These are phyloP conservation scores for Schizopygopsis pylzovi DNA, from an alignment of 2,797 vertebrate genomes.

Conservation along the genomic window DNA sequence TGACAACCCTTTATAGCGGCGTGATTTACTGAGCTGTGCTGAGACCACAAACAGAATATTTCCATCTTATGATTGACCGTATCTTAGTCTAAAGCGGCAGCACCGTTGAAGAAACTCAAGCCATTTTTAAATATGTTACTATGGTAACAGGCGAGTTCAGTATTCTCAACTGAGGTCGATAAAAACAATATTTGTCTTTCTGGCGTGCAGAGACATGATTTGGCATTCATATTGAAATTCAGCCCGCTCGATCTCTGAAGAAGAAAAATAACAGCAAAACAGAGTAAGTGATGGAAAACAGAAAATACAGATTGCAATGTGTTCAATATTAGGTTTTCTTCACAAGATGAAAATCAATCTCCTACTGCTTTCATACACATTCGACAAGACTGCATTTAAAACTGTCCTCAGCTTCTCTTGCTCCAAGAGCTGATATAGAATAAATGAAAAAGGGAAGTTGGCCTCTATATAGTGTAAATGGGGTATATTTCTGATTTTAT, in stretches of 20 bases:
- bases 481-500: not conserved
- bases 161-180: not conserved
- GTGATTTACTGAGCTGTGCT: not conserved
- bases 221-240: not conserved
- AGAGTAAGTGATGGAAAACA: not conserved
- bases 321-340: not conserved
- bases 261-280: not conserved
- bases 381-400: not conserved
- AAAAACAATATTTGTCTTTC: conserved; percentile 19
- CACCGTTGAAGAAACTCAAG: not conserved
- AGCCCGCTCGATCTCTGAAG: not conserved
- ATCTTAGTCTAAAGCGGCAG: not conserved
- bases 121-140: conserved; percentile 10
- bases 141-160: conserved; percentile 7
- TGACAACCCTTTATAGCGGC: not conserved
- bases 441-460: not conserved
- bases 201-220: not conserved
- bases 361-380: not conserved
- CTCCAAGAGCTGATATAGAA: not conserved
- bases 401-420: not conserved
- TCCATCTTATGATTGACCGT: not conserved
- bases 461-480: not conserved
- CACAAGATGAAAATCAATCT: not conserved
- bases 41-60: conserved; percentile 9
- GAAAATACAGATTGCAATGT: conserved; percentile 12